Conservation (phyloP, 2,113 vertebrate species). For the Sarotherodon lohbergeri region DNA sequence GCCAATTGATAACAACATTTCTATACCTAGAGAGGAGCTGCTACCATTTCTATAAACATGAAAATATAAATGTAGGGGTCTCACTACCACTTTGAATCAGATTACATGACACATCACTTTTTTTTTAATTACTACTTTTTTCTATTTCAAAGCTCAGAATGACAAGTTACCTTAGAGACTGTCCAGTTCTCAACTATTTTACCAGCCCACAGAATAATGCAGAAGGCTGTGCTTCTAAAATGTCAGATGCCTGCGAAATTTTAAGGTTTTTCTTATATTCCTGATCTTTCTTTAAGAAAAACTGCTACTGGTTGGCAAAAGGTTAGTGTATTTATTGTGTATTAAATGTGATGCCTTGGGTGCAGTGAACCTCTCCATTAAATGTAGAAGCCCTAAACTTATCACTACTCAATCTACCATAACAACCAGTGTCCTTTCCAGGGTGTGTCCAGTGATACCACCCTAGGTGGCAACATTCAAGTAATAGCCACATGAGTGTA, state of each 20-base stretch:
- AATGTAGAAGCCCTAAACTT: constrained; percentile 31
- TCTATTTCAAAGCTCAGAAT: background rate
- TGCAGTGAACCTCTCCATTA: background rate
- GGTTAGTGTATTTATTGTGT: constrained; percentile 25
- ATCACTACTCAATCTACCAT: constrained; percentile 18
- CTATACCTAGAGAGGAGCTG: background rate
- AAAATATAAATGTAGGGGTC: background rate
- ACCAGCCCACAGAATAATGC: constrained; percentile 26
- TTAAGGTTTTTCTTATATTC: constrained; percentile 50
- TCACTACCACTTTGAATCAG: background rate
- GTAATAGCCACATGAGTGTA: background rate
- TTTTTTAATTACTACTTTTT: background rate
- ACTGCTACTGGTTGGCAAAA: constrained; percentile 23
- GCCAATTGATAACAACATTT: background rate
- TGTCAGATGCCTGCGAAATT: constrained; percentile 45
- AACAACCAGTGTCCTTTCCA: background rate
- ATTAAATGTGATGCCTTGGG: background rate
- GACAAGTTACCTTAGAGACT: background rate
- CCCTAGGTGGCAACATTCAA: background rate
- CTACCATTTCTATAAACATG: background rate
- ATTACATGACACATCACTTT: background rate
- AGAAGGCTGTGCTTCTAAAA: constrained; percentile 42
- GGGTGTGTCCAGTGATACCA: background rate
- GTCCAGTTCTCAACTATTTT: background rate
- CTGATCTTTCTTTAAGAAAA: constrained; percentile 49